Base-by-base conservation (phyloP, 2,888 invertebrate species). In the Congeria kusceri region DNA sequence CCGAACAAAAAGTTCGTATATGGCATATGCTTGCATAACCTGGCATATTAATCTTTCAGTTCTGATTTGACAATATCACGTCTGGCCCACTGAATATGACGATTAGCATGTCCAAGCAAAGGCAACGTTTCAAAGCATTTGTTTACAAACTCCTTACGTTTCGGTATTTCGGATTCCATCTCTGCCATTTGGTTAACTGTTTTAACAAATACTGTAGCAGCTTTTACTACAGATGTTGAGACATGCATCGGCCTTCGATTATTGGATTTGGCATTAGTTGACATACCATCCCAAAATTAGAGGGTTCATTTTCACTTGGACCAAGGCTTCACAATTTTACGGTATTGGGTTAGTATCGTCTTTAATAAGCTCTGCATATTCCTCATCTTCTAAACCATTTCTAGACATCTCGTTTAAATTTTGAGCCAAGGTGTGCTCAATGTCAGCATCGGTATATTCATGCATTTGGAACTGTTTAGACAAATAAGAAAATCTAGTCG, bases 131-230 rank as follows among this genome's bases (percentile, higher is more conserved):
- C 44, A 28, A 74, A 73, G 29, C 49, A 66, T 13, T 64, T 29
- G 15, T 82, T 69, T 23, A 72, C 49, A 25, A 61, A 9, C 15
- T 70, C 29, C 44, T 61, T 62, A 15, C 59, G 61, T 23, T 47
- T 27, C 9, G 9, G n/a, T 7, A 23, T 4, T 32, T 49, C 44
- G 25, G 27, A 4, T 32, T 77, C 77, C 23, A 71, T 57, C 28
- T 49, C 23, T 4, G 61, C 67, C 75, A 71, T 63, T 28, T 62
- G 47, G 32, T 78, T 44, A 0, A 79, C 66, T 20, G 61, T 49
- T 56, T 82, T 82, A 7, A 53, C 46, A 13, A 82, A 32, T 18
- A 82, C 44, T 11, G 77, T 76, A 25, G 76, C 73, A 27, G 62
- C 72, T 64, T 76, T 75, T 0, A 80, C 68, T 15, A 80, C 47